Evolutionary conservation across 2,888 invertebrate genomes (phyloP).

Genomic region (Eilema caniola): DNA sequence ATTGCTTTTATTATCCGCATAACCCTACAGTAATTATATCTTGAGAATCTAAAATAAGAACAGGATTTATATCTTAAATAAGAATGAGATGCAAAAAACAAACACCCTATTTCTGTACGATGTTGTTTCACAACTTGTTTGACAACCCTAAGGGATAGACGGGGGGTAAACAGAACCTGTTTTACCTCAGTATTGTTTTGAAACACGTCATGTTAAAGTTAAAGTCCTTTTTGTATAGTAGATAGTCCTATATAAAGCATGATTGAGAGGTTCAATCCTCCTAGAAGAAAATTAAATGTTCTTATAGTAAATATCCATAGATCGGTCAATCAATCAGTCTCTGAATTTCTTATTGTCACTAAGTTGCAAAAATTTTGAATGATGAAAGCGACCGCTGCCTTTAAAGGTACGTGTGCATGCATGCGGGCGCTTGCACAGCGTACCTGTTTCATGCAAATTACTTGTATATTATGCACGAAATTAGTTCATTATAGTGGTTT

Average conservation of each 20-base stretch:
- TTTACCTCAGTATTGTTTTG: slow-evolving; percentile 1
- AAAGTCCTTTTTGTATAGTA: neutral
- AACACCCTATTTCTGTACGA: slow-evolving; percentile 1
- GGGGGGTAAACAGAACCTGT: neutral
- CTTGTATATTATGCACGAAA: neutral
- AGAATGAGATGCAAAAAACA: neutral
- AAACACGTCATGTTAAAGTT: neutral
- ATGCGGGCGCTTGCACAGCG: too few species aligned
- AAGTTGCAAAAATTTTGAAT: too few species aligned
- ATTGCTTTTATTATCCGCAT: neutral
- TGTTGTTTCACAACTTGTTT: neutral
- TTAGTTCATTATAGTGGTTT: neutral
- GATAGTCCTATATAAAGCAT: neutral
- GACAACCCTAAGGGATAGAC: slow-evolving; percentile 11
- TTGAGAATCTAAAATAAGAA: neutral
- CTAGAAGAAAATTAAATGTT: neutral
- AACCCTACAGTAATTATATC: neutral
- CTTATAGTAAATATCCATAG: too few species aligned
- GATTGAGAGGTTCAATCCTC: neutral
- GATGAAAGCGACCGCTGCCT: too few species aligned
- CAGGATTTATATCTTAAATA: neutral
- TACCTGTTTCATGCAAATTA: too few species aligned
- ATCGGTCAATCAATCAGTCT: too few species aligned
- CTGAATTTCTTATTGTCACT: neutral
- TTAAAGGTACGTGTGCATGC: too few species aligned